Evolutionary conservation across 2,888 invertebrate genomes (phyloP).

Genomic region (Clanis bilineata): DNA sequence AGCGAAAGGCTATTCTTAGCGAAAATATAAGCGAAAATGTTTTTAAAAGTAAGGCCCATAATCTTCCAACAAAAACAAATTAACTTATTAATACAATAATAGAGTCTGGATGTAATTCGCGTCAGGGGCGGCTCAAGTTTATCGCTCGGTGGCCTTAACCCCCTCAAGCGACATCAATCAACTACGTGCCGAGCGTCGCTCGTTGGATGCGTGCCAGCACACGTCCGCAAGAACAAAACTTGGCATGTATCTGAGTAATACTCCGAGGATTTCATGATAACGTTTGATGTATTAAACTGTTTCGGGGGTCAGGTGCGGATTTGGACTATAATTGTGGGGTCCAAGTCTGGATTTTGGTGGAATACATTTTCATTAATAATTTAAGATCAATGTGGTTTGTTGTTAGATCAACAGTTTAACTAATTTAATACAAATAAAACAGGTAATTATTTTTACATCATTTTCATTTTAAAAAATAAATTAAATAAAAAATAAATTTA

Average conservation of each 20-base stretch:
- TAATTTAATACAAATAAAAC: too few species aligned
- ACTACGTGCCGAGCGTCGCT: constrained; percentile 3
- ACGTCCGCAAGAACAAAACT: constrained; percentile 5
- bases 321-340: neutral
- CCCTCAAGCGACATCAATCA: constrained; percentile 10
- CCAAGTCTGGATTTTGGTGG: too few species aligned
- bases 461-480: too few species aligned
- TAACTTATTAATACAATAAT: neutral
- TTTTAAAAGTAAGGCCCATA: neutral
- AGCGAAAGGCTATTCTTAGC: too few species aligned
- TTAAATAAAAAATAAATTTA: too few species aligned
- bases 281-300: constrained; percentile 12
- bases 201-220: constrained; percentile 1
- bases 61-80: neutral
- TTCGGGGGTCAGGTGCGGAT: neutral
- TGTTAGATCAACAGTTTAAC: too few species aligned
- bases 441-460: too few species aligned
- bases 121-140: constrained; percentile 9
- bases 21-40: neutral
- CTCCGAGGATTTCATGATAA: neutral
- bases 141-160: constrained; percentile 9
- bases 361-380: too few species aligned
- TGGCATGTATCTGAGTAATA: constrained; percentile 9
- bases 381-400: too few species aligned
- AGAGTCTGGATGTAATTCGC: neutral